Conservation (phyloP, 2,888 invertebrate species). For the Disparrhopalites patrizii region DNA sequence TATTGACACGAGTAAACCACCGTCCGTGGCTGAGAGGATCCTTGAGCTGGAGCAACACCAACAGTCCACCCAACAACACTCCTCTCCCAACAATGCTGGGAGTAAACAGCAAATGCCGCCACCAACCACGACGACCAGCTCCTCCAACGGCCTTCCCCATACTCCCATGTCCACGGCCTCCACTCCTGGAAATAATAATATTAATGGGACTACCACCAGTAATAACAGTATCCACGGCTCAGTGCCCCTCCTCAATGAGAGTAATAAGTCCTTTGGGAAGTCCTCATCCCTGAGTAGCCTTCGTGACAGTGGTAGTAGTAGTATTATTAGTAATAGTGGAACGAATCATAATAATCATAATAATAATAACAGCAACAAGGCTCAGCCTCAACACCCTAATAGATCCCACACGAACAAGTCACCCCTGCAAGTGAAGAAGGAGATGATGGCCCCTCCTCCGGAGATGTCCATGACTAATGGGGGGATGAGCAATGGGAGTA, state of each 20-base stretch:
- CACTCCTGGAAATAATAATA: neutral
- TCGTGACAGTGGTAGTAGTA: neutral
- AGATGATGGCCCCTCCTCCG: neutral
- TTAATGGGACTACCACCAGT: neutral
- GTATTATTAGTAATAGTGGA: too few relatives aligned
- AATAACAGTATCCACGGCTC: neutral
- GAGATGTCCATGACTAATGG: neutral
- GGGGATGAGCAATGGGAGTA: too few relatives aligned
- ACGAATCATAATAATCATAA: too few relatives aligned
- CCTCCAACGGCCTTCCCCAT: neutral
- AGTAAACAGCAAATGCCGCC: conserved; percentile 10
- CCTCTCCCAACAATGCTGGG: conserved; percentile 51
- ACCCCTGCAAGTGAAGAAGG: conserved; percentile 20
- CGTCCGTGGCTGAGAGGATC: conserved; percentile 64
- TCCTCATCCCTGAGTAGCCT: conserved; percentile 23
- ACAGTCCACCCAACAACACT: conserved; percentile 35
- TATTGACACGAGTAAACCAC: conserved; percentile 52
- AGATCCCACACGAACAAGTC: conserved; percentile 1
- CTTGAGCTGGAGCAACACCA: conserved; percentile 61
- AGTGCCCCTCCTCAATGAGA: neutral
- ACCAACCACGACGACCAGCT: neutral
- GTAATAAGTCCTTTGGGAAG: conserved; percentile 25
- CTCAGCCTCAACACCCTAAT: conserved; percentile 19
- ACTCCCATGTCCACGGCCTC: neutral
- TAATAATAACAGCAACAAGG: too few relatives aligned